Evolutionary conservation across 2,797 vertebrate genomes (phyloP), one percentile per base, ranked within the genome.

Genomic region (Lagocephalus sceleratus): DNA sequence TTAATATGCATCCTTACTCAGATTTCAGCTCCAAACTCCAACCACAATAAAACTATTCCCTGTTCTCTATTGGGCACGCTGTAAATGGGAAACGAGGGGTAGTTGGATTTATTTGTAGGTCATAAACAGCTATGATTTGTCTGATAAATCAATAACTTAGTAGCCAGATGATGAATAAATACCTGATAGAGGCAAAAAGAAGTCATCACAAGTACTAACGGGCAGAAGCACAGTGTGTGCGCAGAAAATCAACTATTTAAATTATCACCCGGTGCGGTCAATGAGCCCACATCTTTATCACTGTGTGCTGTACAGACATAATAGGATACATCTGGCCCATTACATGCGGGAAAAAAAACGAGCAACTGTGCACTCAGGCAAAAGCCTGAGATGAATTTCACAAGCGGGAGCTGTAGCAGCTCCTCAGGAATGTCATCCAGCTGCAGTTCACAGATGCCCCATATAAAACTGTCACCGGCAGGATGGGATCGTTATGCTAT

Each of bases 401-500:
- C 32, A 62, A 82, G 60, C 45, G 2, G 32, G 45, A 60, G 57
- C 42, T 71, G 62, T 26, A 32, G 43, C 45, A 39, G 53, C 51
- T 73, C 46, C 67, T 63, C 69, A 77, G 80, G 73, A 87, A 83
- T 84, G 81, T 76, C 53, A 54, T 71, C 64, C n/a, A 23, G 66
- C 73, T 53, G 70, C 79, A 76, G 68, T 63, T 79, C 73, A 60
- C 40, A 54, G 60, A 62, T 39, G 32, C 43, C 44, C 47, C 11
- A 2, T 50, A 74, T 80, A 63, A 69, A 82, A 56, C 56, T 66
- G 67, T 70, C 75, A 60, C 12, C 56, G 46, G 40, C 53, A 23
- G 57, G 63, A 62, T 9, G 52, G 45, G 54, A 40, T 54, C 4
- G 5, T 70, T 41, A 41, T n/a, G 54, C 41, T 11, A 6, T 12